These are phyloP conservation scores for Myioborus miniatus DNA, from an alignment of 2,797 vertebrate genomes.

Conservation along the genomic window DNA sequence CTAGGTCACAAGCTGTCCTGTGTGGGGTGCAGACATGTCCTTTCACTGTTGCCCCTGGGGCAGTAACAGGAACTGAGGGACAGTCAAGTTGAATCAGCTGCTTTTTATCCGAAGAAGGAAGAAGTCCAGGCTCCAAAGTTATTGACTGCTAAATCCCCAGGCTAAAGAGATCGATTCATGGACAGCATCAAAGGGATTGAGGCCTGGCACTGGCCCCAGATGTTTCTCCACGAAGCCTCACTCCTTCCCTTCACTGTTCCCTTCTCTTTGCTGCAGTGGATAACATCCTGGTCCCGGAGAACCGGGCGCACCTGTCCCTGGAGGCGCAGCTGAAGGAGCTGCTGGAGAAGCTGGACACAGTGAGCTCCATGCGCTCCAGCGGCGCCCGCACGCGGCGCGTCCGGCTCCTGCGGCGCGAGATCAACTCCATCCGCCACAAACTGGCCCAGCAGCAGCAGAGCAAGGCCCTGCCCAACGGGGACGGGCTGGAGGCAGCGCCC, in stretches of 20 bases:
- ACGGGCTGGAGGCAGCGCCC: constrained; percentile 66
- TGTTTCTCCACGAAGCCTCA: not conserved
- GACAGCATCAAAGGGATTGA: not conserved
- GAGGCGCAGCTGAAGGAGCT: constrained; percentile 93
- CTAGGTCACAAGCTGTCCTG: not conserved
- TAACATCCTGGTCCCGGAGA: constrained; percentile 88
- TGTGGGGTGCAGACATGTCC: not conserved
- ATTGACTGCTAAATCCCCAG: not conserved
- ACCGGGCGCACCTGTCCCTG: constrained; percentile 88
- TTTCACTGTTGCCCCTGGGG: not conserved
- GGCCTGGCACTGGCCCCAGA: not conserved
- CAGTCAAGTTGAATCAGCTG: not conserved
- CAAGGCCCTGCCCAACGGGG: constrained; percentile 79
- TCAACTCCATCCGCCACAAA: constrained; percentile 87
- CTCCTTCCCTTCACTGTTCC: not conserved
- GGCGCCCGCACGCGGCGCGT: constrained; percentile 92
- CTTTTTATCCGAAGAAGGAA: not conserved
- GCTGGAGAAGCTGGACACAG: constrained; percentile 92
- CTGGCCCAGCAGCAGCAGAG: constrained; percentile 83
- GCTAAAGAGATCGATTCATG: not conserved
- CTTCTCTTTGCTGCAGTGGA: constrained; percentile 84
- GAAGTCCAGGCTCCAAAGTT: not conserved
- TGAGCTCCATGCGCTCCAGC: constrained; percentile 88
- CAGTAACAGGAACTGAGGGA: not conserved
- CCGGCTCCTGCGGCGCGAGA: constrained; percentile 89